Evolutionary conservation across 2,888 invertebrate genomes (phyloP), one percentile per base, ranked within the genome.

Genomic region (Sphaeridia pumilis): DNA sequence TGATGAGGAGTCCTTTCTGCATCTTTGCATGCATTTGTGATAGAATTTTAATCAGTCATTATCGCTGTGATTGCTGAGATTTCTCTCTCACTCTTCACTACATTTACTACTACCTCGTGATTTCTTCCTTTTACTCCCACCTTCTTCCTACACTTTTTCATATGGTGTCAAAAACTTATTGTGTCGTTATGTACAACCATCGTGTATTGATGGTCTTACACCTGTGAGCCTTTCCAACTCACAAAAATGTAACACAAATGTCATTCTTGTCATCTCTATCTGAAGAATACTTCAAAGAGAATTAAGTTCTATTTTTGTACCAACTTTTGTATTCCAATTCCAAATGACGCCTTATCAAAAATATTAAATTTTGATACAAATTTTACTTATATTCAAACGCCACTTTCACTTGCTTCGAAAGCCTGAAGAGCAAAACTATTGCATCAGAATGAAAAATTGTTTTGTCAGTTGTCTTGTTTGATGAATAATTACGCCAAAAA

Each of bases 301-400:
- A n/a, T n/a, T n/a, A n/a, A n/a, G n/a, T n/a, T n/a, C n/a, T 38
- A 38, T 38, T 38, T 38, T 38, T 38, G 38, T 38, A 38, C 38
- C 38, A 38, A 38, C 38, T 38, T 38, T 38, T 38, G 5, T 38
- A 38, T 31, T 38, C n/a, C n/a, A n/a, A n/a, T n/a, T n/a, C n/a
- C n/a, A n/a, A n/a, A 20, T 38, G 38, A 38, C 38, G 14, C 31
- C 14, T 10, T 31, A 31, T 31, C 7, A 31, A 31, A 31, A 31
- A 38, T 17, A 38, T 14, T 12, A 38, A 14, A 38, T 38, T 17
- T 38, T 38, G 38, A 14, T 38, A 31, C 31, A 31, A 31, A 31
- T 31, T 31, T 31, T 31, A 7, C 7, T 14, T 14, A 7, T 17
- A 17, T 38, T 17, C 38, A 38, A 38, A 38, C 17, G 12, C 10